Evolutionary conservation across 2,888 invertebrate genomes (phyloP), one percentile per base, ranked within the genome.

Genomic region (Pachydiplax longipennis): DNA sequence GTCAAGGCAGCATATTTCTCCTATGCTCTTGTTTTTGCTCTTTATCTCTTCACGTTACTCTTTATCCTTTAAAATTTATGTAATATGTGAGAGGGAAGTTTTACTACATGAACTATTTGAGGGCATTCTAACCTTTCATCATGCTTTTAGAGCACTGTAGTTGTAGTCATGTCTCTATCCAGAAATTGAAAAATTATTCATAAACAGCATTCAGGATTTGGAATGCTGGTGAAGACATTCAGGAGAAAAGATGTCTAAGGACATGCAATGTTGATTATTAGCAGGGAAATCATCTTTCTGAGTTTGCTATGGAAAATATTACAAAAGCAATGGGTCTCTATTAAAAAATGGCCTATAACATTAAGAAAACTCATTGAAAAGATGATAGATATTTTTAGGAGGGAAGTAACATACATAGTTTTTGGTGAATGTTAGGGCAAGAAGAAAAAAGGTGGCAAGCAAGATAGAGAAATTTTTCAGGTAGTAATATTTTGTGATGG

Each of bases 71-170:
- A 25, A n/a, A 73, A 18, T 73, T 25, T 6, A n/a, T 25, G 25
- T 25, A 61, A 61, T 18, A 10, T 61, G 83, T 87, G 58, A 61
- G 22, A 22, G 44, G 83, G 87, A 40, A 61, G 10, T 8, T 12
- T 35, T 18, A 37, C 87, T 87, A 87, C 61, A 12, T 73, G 25
- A 37, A 37, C 87, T 87, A 87, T 87, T 61, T 87, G 35, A 65
- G 61, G 37, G 58, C 61, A 87, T 22, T 61, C 87, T 87, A 87
- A 22, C 48, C 40, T 65, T 87, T 61, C 37, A 22, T n/a, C 87
- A 87, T 87, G 87, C 87, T n/a, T 35, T 87, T 8, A 40, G 65
- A 87, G 87, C 87, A 65, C 22, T n/a, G 61, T 87, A 61, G 61
- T n/a, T 87, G n/a, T 61, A 65, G 87, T 61, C 58, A n/a, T 22